Conservation (phyloP, 2,113 vertebrate genomes). For the Lichenostomus cassidix region DNA sequence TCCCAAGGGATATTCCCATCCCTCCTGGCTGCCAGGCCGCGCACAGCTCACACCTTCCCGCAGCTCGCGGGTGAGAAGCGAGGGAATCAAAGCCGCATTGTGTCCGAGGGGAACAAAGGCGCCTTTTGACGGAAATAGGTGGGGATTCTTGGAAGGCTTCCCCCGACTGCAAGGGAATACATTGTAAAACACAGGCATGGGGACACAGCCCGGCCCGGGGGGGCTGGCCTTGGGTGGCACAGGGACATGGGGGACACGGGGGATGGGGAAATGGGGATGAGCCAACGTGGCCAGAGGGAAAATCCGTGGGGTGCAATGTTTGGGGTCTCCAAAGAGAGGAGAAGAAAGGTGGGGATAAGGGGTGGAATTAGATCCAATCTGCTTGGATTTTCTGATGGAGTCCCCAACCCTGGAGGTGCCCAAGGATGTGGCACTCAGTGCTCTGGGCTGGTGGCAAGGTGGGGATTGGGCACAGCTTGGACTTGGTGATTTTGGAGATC, state of each 20-base stretch:
- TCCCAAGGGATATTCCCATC: background rate
- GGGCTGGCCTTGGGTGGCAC: background rate
- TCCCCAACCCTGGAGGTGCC: background rate
- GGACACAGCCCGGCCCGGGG: background rate
- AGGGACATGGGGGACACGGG: rapidly evolving
- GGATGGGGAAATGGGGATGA: rapidly evolving
- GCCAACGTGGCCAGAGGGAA: rapidly evolving
- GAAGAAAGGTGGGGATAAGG: rapidly evolving
- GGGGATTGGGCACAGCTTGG: rapidly evolving
- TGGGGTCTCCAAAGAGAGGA: background rate
- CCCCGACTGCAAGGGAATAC: background rate
- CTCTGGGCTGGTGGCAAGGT: background rate
- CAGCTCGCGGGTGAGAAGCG: background rate
- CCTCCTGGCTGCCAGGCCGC: rapidly evolving
- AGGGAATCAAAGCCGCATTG: constrained; percentile 48
- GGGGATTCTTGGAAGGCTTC: constrained; percentile 67
- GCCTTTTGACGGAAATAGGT: constrained; percentile 56
- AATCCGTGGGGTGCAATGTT: rapidly evolving
- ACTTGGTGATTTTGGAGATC: rapidly evolving
- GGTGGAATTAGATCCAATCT: background rate
- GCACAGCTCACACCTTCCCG: background rate
- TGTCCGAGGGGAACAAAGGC: constrained; percentile 48
- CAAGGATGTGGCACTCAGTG: background rate
- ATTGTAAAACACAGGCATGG: background rate
- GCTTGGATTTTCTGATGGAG: background rate